These are phyloP conservation scores for Hipparchia semele DNA, from an alignment of 2,888 invertebrate genomes.

Conservation along the genomic window DNA sequence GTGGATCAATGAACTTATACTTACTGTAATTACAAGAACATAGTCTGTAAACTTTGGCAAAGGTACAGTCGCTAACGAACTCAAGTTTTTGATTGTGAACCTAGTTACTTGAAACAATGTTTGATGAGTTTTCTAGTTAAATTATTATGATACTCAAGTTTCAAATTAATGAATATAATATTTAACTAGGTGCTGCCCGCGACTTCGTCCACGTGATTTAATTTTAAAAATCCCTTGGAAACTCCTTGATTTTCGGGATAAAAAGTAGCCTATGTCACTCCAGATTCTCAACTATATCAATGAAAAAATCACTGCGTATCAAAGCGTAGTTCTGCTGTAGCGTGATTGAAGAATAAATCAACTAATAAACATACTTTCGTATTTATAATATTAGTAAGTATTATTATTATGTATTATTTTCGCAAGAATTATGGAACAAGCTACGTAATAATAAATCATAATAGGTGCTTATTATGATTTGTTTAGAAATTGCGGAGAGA, in stretches of 20 bases:
- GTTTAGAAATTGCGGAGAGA: too few relatives aligned
- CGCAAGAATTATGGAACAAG: too few relatives aligned
- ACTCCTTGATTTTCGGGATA: background rate
- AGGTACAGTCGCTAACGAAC: conserved; percentile 1
- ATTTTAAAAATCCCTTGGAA: too few relatives aligned
- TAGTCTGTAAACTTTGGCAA: background rate
- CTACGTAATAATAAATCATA: too few relatives aligned
- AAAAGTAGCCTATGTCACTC: background rate
- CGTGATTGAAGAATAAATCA: too few relatives aligned
- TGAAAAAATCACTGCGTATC: too few relatives aligned
- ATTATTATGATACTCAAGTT: background rate
- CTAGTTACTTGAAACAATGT: background rate
- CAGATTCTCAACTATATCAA: background rate
- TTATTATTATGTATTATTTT: too few relatives aligned
- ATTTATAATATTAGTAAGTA: too few relatives aligned
- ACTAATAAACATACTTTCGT: too few relatives aligned
- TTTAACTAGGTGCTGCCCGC: background rate
- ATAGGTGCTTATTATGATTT: too few relatives aligned
- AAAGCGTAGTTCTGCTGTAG: too few relatives aligned
- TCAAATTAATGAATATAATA: background rate
- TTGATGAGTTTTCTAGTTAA: conserved; percentile 6
- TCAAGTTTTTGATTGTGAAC: conserved; percentile 5
- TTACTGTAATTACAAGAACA: background rate
- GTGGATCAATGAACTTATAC: background rate
- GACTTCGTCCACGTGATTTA: background rate